These are phyloP conservation scores for Tokudaia tokunoshimensis DNA, from an alignment of 2,797 vertebrate genomes.

Conservation along the genomic window DNA sequence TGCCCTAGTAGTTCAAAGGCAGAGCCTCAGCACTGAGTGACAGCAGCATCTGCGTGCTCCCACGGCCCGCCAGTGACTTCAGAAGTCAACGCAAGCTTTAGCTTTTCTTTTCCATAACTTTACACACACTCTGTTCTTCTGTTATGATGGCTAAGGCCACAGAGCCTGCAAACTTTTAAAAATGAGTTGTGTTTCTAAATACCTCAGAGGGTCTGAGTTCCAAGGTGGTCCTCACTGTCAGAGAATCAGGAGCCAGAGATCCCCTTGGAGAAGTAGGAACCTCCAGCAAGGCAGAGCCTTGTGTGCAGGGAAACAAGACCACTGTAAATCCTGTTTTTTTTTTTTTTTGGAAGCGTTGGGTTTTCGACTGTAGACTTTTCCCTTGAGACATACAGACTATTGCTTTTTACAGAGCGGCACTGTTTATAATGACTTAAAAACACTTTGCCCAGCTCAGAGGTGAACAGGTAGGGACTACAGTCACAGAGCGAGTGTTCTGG, in stretches of 20 bases:
- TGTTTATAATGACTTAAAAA: slow-evolving; percentile 59
- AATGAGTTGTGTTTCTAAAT: slow-evolving; percentile 16
- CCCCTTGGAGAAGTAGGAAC: slow-evolving; percentile 60
- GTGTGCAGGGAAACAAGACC: slow-evolving; percentile 63
- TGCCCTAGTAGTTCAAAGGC: not conserved
- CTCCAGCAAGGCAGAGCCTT: slow-evolving; percentile 62
- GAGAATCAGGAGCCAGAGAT: slow-evolving; percentile 47
- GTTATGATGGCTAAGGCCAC: not conserved
- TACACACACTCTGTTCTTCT: not conserved
- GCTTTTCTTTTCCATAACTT: slow-evolving; percentile 39
- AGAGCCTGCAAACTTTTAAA: not conserved
- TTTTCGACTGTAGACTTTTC: slow-evolving; percentile 6
- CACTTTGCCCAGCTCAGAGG: not conserved
- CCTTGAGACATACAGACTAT: not conserved
- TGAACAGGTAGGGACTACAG: not conserved
- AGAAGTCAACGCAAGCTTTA: slow-evolving; percentile 10
- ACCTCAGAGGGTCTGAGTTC: slow-evolving; percentile 56
- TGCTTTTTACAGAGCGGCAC: slow-evolving; percentile 50
- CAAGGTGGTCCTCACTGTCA: slow-evolving; percentile 42
- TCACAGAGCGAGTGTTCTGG: not conserved
- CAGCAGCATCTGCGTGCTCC: not conserved
- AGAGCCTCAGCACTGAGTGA: not conserved
- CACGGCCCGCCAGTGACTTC: slow-evolving; percentile 36
- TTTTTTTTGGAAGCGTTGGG: slow-evolving; percentile 17
- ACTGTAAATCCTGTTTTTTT: not conserved